Conservation (phyloP, 2,797 vertebrate genomes). For the Mycteria americana region DNA sequence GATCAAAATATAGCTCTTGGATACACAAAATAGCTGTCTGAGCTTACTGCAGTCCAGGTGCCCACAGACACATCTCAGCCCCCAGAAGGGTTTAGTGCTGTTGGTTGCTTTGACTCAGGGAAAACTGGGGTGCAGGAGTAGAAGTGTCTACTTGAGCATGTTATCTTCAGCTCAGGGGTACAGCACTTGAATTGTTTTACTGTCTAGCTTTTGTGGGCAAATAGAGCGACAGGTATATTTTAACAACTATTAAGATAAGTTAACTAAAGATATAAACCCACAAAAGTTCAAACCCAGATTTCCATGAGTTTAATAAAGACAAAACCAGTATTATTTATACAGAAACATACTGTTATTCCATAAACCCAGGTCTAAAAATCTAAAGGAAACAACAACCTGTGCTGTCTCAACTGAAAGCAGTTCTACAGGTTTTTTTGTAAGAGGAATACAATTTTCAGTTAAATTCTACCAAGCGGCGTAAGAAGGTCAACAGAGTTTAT, state of each 20-base stretch:
- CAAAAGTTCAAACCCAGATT: neutral
- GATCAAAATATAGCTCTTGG: neutral
- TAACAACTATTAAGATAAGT: neutral
- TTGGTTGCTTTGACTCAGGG: neutral
- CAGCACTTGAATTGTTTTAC: neutral
- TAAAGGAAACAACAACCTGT: neutral
- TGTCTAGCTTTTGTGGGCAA: neutral
- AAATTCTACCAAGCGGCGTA: neutral
- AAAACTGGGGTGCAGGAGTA: neutral
- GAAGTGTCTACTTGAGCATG: neutral
- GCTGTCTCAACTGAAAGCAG: neutral
- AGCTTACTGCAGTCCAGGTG: neutral
- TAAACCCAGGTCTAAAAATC: neutral
- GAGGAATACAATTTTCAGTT: neutral
- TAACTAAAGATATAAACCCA: neutral
- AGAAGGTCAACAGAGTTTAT: neutral
- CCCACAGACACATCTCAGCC: neutral
- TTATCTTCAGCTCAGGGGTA: neutral
- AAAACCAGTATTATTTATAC: neutral
- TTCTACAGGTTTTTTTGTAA: neutral
- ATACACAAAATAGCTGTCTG: neutral
- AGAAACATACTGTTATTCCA: neutral
- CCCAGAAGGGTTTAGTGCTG: neutral
- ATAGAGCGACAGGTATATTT: neutral
- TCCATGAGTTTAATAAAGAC: neutral